Evolutionary conservation across 2,797 vertebrate genomes (phyloP), one percentile per base, ranked within the genome.

Genomic region (Stomatorhinus walkeri): DNA sequence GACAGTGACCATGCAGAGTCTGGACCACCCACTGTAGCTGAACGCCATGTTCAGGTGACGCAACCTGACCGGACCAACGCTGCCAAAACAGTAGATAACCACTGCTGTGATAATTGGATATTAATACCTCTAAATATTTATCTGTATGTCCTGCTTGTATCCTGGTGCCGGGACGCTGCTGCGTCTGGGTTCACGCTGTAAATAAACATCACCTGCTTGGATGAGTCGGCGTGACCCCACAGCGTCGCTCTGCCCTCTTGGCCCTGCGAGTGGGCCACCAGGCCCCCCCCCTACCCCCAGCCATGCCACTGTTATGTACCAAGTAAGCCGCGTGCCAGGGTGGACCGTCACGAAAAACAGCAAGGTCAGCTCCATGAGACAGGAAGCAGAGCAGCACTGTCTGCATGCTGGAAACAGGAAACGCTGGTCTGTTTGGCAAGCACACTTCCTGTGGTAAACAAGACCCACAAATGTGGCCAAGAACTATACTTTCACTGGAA

Each of bases 111-210:
- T 79, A 79, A 79, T 46, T n/a, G 72, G 40, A 79, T 79, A 79
- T 79, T 79, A 79, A 79, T 79, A 79, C 36, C 72, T 43, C 40
- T 46, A 79, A 46, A 79, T 79, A 79, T 79, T 79, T n/a, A 79
- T 79, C 32, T 40, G 40, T n/a, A 46, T 46, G 8, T 46, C 72
- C 72, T n/a, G 40, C 46, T 79, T 46, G 36, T 46, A n/a, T 46
- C 40, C 36, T 46, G 6, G 72, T n/a, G 32, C 64, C 0, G 12
- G 2, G 24, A 0, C 5, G 1, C 14, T 76, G 32, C 36, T 43
- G 72, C 2, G 7, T 6, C 72, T n/a, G 72, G 32, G 2, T 12
- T 16, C 72, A 43, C 5, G 7, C 40, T 79, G 40, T 79, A 79
- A 79, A 43, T 79, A 79, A 79, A 79, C 19, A 46, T 79, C 72